Evolutionary conservation across 1,140 invertebrate genomes (phyloP), one percentile per base, ranked within the genome.

Genomic region (Popillia japonica): DNA sequence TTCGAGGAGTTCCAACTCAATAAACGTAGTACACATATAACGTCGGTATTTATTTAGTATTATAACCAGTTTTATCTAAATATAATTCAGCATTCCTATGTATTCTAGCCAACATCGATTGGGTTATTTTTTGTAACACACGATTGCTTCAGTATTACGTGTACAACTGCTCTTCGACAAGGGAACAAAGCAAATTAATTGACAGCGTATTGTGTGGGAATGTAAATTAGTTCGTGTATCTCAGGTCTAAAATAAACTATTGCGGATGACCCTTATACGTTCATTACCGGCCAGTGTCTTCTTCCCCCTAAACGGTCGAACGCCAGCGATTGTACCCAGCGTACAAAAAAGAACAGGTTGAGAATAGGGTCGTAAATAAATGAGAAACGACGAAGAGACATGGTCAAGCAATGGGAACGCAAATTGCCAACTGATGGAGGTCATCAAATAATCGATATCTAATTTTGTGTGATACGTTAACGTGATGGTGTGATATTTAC

Each of bases 371-470:
- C 48, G 48, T 55, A 55, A 55, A 55, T 55, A 55, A 55, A 17
- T 14, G 48, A 17, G 17, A 20, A 55, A 55, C 48, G 48, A 14
- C 11, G 14, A 55, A 17, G 48, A n/a, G 48, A 17, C 1, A 14
- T 17, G 48, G 48, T 55, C 48, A 17, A 55, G 48, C 17, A 55
- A 7, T 7, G 48, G n/a, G 48, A n/a, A 55, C 14, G 14, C 14
- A 55, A 55, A 55, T 55, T 55, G 48, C 17, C 14, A 55, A n/a
- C 48, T 55, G 17, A 55, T 55, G 48, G 48, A 55, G 48, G 48
- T 55, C 48, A 55, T 55, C 48, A 55, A 55, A 55, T 17, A 55
- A 55, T 55, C 48, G 48, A 55, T 55, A 55, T 55, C 48, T 55
- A 55, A 55, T 55, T 55, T 55, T 55, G 48, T 55, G 6, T n/a